A percentile compares a stretch with the other conserved stretches of the same genome.
Evolutionary conservation across 2,888 invertebrate species (phyloP).

Genomic region (Hyposoter dolosus): DNA sequence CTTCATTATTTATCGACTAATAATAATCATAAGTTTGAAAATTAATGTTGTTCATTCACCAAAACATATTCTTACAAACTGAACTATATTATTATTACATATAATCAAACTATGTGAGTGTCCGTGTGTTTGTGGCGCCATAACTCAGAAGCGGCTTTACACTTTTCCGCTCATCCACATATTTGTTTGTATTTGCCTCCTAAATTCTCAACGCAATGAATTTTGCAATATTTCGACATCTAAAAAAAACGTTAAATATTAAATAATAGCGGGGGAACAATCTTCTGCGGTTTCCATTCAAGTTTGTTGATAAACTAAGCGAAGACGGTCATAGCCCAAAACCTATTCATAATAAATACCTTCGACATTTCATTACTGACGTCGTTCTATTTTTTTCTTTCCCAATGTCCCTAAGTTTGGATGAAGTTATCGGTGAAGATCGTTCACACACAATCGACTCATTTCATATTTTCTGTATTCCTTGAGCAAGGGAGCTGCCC

Average conservation of each 20-base stretch:
- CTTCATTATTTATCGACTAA: conserved; percentile 41
- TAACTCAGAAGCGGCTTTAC: conserved; percentile 21
- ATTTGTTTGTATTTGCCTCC: not conserved
- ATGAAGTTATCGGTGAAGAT: conserved; percentile 16
- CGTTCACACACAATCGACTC: not conserved
- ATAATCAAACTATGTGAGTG: conserved; percentile 10
- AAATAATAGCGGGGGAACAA: not conserved
- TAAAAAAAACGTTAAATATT: not conserved
- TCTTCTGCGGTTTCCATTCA: not conserved
- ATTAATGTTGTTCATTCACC: conserved; percentile 48
- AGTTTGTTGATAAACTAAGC: not conserved
- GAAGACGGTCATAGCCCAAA: not conserved
- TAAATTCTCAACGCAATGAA: not conserved
- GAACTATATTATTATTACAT: conserved; percentile 11
- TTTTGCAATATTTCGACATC: not conserved
- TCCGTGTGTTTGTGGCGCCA: conserved; percentile 16
- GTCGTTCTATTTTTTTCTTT: not conserved
- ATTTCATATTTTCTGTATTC: not conserved
- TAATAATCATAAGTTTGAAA: conserved; percentile 34
- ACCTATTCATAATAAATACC: not conserved
- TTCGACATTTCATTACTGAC: not conserved
- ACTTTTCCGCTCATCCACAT: conserved; percentile 1
- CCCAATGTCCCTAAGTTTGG: conserved; percentile 14
- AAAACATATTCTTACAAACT: not conserved
- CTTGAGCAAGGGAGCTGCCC: no score